Evolutionary conservation across 2,888 invertebrate genomes (phyloP), one percentile per base, ranked within the genome.

Genomic region (Teleogryllus oceanicus): DNA sequence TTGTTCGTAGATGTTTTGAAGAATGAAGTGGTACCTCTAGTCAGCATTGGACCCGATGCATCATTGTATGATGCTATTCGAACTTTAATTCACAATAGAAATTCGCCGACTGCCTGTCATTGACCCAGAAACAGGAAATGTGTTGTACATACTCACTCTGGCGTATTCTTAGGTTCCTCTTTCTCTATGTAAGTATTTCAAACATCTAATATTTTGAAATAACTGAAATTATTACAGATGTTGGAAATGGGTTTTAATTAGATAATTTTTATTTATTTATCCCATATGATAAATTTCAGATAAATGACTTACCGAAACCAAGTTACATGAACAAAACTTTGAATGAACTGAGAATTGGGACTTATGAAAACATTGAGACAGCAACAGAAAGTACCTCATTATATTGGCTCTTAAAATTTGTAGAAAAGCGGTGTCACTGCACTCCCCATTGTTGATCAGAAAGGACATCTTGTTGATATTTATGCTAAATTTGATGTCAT

Each of bases 401-500:
- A 97, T 98, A 85, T 92, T 94, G 87, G 98, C 98, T 80, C 90
- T 99, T 84, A 86, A 96, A 98, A 89, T 98, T 99, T 87, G 96
- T 99, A 77, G 96, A 85, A 91, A 97, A 85, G 92, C 98, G 85
- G 97, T 99, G 24, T 98, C n/a, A n/a, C 98, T 1, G 98, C 99
- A 24, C 89, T 99, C n/a, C 84, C 99, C 16, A 92, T 99, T 80
- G 92, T 98, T 49, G 97, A 98, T 87, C 90, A 12, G 93, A 96
- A n/a, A n/a, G n/a, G 96, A 80, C 93, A 94, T 84, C 92, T 99
- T 83, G 94, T 97, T 84, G 98, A 98, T 88, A 98, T 99, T 86
- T 99, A 98, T 89, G 97, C 99, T n/a, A n/a, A 99, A 89, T 99
- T 99, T 89, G n/a, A 99, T 90, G 98, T 98, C 85, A 98, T 99